These are phyloP conservation scores for Passerina amoena DNA, from an alignment of 2,113 vertebrate species.

Conservation along the genomic window DNA sequence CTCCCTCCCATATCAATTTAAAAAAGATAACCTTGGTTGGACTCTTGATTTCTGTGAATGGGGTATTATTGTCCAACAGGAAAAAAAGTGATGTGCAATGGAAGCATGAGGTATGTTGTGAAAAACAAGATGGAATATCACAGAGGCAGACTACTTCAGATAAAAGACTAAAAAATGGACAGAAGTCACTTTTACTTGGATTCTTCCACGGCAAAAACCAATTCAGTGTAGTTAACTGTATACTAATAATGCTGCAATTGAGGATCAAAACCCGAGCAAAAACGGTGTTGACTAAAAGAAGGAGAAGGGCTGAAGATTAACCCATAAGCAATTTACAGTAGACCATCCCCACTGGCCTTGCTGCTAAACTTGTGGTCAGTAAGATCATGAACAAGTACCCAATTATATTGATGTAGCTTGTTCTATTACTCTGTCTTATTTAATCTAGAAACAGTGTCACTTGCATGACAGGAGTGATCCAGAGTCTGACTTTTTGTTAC, in stretches of 20 bases:
- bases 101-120: background rate
- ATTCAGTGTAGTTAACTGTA: background rate
- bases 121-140: background rate
- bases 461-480: background rate
- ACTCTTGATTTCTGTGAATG: background rate
- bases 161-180: background rate
- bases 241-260: background rate
- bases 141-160: background rate
- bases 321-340: background rate
- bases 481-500: background rate
- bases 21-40: background rate
- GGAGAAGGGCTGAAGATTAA: background rate
- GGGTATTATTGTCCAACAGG: background rate
- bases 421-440: background rate
- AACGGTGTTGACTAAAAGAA: background rate
- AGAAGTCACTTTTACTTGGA: background rate
- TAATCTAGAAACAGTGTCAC: background rate
- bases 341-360: background rate
- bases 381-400: background rate
- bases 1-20: background rate
- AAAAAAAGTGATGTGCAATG: background rate
- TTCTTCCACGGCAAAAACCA: background rate
- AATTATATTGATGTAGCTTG: background rate
- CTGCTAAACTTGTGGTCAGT: background rate
- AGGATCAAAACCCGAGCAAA: background rate